A percentile compares a stretch with the other conserved stretches of the same genome.
phyloP scores from a whole-genome alignment of 2,888 invertebrate genomes.

The Panzeria rudis region DNA sequence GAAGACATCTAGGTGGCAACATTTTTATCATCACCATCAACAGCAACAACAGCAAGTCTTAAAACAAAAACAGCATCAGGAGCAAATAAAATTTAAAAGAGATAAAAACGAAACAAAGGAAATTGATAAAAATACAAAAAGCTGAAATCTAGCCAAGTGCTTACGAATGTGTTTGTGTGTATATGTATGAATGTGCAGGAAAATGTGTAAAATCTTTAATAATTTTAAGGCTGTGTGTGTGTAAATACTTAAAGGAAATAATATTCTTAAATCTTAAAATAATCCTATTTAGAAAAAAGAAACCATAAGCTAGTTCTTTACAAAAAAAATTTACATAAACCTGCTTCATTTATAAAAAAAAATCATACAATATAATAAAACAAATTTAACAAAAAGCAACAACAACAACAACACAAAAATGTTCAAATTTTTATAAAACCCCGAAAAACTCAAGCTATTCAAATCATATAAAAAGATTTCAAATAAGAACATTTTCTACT shows the following conservation, averaged over 20 bases:
- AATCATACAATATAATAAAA: neutral
- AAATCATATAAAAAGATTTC: neutral
- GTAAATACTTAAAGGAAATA: slow-evolving; percentile 6
- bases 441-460: neutral
- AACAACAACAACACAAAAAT: slow-evolving; percentile 4
- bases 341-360: neutral
- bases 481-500: neutral
- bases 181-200: neutral
- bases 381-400: neutral
- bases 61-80: slow-evolving; percentile 22
- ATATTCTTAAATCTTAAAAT: slow-evolving; percentile 37
- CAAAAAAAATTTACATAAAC: neutral
- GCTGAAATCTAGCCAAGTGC: slow-evolving; percentile 35
- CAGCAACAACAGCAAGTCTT: slow-evolving; percentile 42
- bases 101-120: slow-evolving; percentile 47
- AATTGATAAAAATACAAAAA: slow-evolving; percentile 58
- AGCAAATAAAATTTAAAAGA: slow-evolving; percentile 42
- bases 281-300: neutral
- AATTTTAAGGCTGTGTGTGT: slow-evolving; percentile 20
- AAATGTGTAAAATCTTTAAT: slow-evolving; percentile 19
- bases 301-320: neutral
- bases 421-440: slow-evolving; percentile 34
- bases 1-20: slow-evolving; percentile 63
- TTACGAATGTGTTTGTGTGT: slow-evolving; percentile 9
- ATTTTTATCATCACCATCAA: slow-evolving; percentile 50